Evolutionary conservation across 1,140 invertebrate species (phyloP), one percentile per base, ranked within the genome.

Genomic region (Archegozetes longisetosus): DNA sequence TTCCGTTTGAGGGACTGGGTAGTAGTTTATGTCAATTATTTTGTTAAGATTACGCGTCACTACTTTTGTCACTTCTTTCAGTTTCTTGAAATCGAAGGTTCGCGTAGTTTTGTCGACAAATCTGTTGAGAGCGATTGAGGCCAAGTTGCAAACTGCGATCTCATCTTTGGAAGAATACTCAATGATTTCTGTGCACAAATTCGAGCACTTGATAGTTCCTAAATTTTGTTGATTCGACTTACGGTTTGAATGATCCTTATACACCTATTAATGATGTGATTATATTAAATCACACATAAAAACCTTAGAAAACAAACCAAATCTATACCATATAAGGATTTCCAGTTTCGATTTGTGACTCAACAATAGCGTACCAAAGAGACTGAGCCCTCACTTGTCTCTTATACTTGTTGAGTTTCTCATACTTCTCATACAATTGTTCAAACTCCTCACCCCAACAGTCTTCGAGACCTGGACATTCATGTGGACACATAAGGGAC

Each of bases 181-280:
- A 1, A 98, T 81, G 68, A 98, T 91, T 79, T 99, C 96, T 0
- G 95, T 98, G 70, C 94, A 98, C 17, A 98, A 75, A 74, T 98
- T 98, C 62, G 90, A 95, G 71, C 92, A 93, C 74, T 95, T 96
- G 61, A 99, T 98, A 3, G 95, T 98, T 26, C 95, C 96, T 22
- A 99, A 72, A 75, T 99, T 98, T 73, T 99, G 84, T 70, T 99
- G 96, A 73, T 99, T 99, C 54, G 87, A 91, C 75, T 98, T 98
- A 9, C 84, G 75, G 70, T 99, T 99, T 68, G 94, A 98, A 17
- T 89, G 80, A 76, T 99, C 96, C 74, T 97, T 98, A 70, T 95
- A 98, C 6, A 55, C 6, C 53, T 55, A 46, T 6, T 12, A 53
- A n/a, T 14, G 46, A n/a, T 14, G 46, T 53, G 22, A 22, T 53